Evolutionary conservation across 1,140 invertebrate species (phyloP), one percentile per base, ranked within the genome.

Genomic region (Leptinotarsa texana): DNA sequence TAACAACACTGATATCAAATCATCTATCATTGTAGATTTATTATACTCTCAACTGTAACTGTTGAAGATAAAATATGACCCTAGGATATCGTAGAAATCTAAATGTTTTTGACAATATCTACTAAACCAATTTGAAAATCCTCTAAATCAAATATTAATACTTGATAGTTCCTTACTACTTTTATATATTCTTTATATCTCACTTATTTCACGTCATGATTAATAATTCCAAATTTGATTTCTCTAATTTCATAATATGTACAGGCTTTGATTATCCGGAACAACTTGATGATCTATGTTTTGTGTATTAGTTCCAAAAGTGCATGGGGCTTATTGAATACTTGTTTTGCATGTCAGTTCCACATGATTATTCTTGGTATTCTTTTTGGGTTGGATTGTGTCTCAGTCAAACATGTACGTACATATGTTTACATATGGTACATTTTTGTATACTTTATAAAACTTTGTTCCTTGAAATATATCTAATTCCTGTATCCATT

Each of bases 311-410:
- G 75, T 49, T 74, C 69, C 66, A 24, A 47, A 70, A 47, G 13
- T 80, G 79, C 79, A 80, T 80, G 77, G 77, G 79, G 76, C 63
- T 75, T 70, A 42, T 66, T 67, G 62, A 33, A 51, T 72, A 75
- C 66, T 67, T 75, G 75, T 74, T 75, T 57, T 80, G 79, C 79
- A 80, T 80, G 79, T 62, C 49, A 61, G 62, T 65, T 73, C 65
- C 42, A 66, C n/a, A 73, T 17, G 24, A 65, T 73, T 24, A 51
- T 73, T 24, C 67, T 73, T 61, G 72, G 69, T 73, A 71, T 65
- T 80, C 79, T 78, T 78, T 80, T 80, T 80, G 79, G 79, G 79
- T 80, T 74, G 65, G 79, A 65, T 63, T 75, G 49, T 73, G 15
- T 74, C 70, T 70, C 48, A 22, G 47, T 70, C 69, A 51, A 57